Conservation (phyloP, 2,797 vertebrate species). For the Coluber constrictor region DNA sequence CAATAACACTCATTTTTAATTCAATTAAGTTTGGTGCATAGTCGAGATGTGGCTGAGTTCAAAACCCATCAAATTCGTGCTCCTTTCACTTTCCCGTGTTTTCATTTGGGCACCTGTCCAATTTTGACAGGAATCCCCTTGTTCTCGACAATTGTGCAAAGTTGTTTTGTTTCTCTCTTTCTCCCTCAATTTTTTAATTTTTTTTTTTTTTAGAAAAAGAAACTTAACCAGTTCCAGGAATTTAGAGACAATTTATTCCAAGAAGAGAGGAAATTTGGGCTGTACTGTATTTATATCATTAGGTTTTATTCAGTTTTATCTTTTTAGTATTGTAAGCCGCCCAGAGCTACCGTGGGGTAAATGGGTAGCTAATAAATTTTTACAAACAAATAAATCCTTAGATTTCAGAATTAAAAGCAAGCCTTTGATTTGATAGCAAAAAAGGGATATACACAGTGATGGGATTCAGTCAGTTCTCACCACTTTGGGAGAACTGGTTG, state of each 20-base stretch:
- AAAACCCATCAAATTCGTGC: background rate
- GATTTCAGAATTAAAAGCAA: background rate
- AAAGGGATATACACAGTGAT: no score
- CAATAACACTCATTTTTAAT: background rate
- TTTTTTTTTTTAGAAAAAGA: background rate
- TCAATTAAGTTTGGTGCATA: background rate
- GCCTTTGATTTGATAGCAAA: background rate
- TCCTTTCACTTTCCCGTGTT: background rate
- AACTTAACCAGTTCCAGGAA: background rate
- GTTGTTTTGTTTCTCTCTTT: background rate
- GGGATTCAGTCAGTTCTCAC: no score
- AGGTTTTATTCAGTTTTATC: background rate
- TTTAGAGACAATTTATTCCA: background rate
- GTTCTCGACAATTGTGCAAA: background rate
- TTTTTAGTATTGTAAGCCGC: background rate
- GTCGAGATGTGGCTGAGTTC: background rate
- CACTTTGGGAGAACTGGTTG: no score
- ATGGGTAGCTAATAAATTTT: background rate
- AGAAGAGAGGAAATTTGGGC: background rate
- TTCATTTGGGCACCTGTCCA: background rate
- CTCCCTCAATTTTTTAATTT: no score
- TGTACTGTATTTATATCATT: background rate
- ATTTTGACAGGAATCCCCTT: background rate
- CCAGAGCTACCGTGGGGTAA: background rate
- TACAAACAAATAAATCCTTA: background rate